These are phyloP conservation scores for Danio albolineatus DNA, from an alignment of 2,797 vertebrate species.

Conservation along the genomic window DNA sequence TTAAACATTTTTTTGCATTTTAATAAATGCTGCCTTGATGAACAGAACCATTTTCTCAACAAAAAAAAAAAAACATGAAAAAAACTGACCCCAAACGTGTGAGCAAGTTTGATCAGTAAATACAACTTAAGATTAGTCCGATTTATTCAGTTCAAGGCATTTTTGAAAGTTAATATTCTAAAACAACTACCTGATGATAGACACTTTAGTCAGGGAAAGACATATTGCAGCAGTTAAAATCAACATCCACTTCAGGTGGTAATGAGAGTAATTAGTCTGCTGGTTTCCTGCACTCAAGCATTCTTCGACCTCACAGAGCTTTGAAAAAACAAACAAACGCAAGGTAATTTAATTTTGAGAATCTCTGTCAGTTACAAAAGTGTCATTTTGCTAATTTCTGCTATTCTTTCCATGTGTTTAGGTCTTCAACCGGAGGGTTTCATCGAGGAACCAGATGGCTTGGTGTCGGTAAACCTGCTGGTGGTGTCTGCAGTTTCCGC, in stretches of 20 bases:
- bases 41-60: too few species aligned
- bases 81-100: too few species aligned
- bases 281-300: slow-evolving; percentile 65
- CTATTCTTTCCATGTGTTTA: slow-evolving; percentile 56
- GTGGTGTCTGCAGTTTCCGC: slow-evolving; percentile 93
- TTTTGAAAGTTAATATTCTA: slow-evolving; percentile 73
- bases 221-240: slow-evolving; percentile 81
- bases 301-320: slow-evolving; percentile 64
- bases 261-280: slow-evolving; percentile 78
- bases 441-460: slow-evolving; percentile 88
- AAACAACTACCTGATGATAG: slow-evolving; percentile 69
- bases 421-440: slow-evolving; percentile 90
- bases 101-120: slow-evolving; percentile 29
- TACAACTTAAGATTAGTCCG: slow-evolving; percentile 29
- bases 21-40: too few species aligned
- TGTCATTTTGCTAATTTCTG: slow-evolving; percentile 22
- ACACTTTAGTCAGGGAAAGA: slow-evolving; percentile 77
- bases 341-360: slow-evolving; percentile 42
- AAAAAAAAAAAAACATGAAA: too few species aligned
- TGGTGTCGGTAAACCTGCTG: slow-evolving; percentile 93
- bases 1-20: too few species aligned
- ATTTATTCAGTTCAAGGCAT: slow-evolving; percentile 59
- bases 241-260: slow-evolving; percentile 77
- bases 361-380: slow-evolving; percentile 49
- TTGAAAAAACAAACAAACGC: slow-evolving; percentile 8